These are phyloP conservation scores for Euclidia mi DNA, from an alignment of 2,888 invertebrate genomes.

Conservation along the genomic window DNA sequence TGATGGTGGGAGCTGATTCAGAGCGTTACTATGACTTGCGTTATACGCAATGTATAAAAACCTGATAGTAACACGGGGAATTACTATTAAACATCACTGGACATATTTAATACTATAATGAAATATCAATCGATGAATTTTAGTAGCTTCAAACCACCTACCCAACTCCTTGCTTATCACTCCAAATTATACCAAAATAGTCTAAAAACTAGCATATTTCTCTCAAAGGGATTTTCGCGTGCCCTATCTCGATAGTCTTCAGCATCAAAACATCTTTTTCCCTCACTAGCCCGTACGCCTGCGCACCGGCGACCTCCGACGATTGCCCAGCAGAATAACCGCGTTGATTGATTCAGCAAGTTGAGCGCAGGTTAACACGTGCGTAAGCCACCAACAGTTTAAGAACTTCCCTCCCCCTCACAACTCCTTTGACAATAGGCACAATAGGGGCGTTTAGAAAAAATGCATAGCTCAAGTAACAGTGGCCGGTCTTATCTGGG, in stretches of 20 bases:
- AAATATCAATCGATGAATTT: too few species aligned
- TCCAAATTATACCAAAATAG: background rate
- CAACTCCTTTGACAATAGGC: constrained; percentile 39
- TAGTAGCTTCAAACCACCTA: too few species aligned
- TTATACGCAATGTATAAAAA: too few species aligned
- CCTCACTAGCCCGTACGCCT: constrained; percentile 80
- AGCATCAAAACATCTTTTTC: constrained; percentile 50
- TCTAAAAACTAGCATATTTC: background rate
- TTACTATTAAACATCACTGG: too few species aligned
- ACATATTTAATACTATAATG: too few species aligned
- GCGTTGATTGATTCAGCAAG: constrained; percentile 88
- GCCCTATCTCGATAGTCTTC: constrained; percentile 33
- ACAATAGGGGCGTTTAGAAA: constrained; percentile 39
- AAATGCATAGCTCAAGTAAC: constrained; percentile 57
- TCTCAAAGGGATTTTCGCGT: background rate
- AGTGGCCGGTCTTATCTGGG: constrained; percentile 63
- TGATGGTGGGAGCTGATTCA: background rate
- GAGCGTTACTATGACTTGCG: background rate
- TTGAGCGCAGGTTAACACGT: constrained; percentile 85
- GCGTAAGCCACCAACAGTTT: constrained; percentile 72
- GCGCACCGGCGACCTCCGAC: constrained; percentile 70
- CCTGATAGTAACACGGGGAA: too few species aligned
- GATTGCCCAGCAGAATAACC: constrained; percentile 80
- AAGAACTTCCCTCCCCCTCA: constrained; percentile 60
- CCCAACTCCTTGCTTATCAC: too few species aligned